Evolutionary conservation across 2,797 vertebrate species (phyloP).

Genomic region (Tragopan temminckii): DNA sequence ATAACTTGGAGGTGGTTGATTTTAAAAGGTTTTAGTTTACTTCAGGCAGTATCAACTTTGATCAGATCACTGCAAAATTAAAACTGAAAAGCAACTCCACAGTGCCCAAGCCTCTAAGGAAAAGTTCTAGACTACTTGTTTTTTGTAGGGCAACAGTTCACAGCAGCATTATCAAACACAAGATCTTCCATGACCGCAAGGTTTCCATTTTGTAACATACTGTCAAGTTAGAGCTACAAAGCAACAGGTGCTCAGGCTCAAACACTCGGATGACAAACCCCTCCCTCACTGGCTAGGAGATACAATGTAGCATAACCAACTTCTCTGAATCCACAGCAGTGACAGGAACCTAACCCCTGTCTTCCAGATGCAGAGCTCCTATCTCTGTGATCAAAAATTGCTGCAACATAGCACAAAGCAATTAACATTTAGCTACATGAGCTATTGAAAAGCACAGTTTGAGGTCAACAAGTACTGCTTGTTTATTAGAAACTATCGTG

Average conservation of each 20-base stretch:
- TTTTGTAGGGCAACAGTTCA: background rate
- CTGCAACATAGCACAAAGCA: background rate
- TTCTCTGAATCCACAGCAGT: background rate
- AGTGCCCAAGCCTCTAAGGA: background rate
- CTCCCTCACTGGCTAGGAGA: background rate
- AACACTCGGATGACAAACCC: background rate
- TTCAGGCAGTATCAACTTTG: slow-evolving; percentile 41
- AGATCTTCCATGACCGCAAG: background rate
- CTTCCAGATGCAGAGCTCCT: background rate
- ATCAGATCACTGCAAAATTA: background rate
- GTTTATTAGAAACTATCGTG: background rate
- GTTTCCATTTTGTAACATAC: background rate
- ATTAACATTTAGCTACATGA: background rate
- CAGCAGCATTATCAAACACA: background rate
- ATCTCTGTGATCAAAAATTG: background rate
- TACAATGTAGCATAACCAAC: background rate
- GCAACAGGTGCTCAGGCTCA: background rate
- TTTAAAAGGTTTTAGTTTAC: slow-evolving; percentile 24
- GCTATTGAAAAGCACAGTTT: background rate
- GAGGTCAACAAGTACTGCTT: background rate
- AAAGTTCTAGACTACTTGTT: background rate
- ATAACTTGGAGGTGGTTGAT: slow-evolving; percentile 50
- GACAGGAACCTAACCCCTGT: background rate
- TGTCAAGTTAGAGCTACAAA: background rate
- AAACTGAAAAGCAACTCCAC: slow-evolving; percentile 23